A percentile compares a stretch with the other conserved stretches of the same genome.
phyloP scores from a whole-genome alignment of 2,888 invertebrate species.

The Byasa hedistus region DNA sequence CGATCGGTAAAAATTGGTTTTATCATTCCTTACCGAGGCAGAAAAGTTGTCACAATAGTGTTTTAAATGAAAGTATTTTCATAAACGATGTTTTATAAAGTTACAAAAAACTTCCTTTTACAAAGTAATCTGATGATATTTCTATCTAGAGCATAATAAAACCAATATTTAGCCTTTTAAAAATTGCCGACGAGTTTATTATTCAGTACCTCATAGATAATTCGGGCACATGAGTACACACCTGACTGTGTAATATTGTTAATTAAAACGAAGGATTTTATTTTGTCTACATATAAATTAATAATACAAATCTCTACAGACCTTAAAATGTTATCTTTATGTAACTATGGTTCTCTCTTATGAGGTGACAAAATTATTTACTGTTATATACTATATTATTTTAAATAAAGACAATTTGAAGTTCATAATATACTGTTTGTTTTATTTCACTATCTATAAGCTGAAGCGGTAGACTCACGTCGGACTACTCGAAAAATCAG shows the following conservation, averaged over 20 bases:
- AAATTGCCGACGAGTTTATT: constrained; percentile 32
- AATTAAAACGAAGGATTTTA: constrained; percentile 69
- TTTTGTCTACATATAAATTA: constrained; percentile 71
- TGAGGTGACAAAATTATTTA: constrained; percentile 74
- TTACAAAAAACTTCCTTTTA: not conserved
- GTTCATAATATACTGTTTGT: constrained; percentile 37
- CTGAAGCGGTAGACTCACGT: too few species aligned
- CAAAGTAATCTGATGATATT: constrained; percentile 1
- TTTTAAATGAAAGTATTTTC: constrained; percentile 40
- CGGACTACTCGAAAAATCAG: too few species aligned
- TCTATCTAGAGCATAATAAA: constrained; percentile 18
- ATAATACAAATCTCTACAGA: constrained; percentile 51
- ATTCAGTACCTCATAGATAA: constrained; percentile 53
- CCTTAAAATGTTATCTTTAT: constrained; percentile 53
- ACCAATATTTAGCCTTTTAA: constrained; percentile 12
- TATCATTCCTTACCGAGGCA: constrained; percentile 83
- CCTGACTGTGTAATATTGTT: constrained; percentile 76
- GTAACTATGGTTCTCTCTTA: constrained; percentile 54
- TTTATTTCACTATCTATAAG: not conserved
- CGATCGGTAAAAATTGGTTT: constrained; percentile 82
- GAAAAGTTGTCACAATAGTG: constrained; percentile 44
- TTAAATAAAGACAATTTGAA: constrained; percentile 73
- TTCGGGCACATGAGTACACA: constrained; percentile 72
- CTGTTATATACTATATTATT: constrained; percentile 74
- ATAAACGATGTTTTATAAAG: constrained; percentile 23